Evolutionary conservation across 2,113 vertebrate species (phyloP), one percentile per base, ranked within the genome.

Genomic region (Erinaceus europaeus): DNA sequence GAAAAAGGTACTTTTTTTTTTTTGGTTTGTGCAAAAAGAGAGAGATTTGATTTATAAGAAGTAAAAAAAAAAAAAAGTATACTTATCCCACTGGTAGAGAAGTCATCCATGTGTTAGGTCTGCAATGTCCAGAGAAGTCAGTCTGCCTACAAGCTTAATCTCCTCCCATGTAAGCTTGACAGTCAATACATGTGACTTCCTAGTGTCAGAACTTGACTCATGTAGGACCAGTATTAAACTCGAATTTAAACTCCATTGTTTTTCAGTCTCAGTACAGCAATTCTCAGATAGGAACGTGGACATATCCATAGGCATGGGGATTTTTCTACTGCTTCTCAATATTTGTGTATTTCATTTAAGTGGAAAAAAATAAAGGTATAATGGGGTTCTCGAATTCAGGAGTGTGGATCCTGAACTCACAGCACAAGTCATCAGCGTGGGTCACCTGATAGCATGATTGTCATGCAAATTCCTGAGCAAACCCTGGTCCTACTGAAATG

Each of bases 21-120:
- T 55, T 79, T 23, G 55, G 8, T 25, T 38, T 68, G 71, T 27
- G 6, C 52, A n/a, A 76, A 75, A 75, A 77, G 14, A 74, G 59
- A 78, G 20, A 84, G 20, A 82, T 48, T 68, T 50, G 52, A 91
- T 77, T 80, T 83, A 81, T 50, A n/a, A 57, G 13, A 84, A 29
- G 46, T 18, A 80, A 80, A 74, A 74, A 80, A 80, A 74, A 74
- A 52, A 20, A 55, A 17, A 46, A 27, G 2, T 73, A 67, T n/a
- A 20, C 29, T n/a, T 76, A 25, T 6, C 14, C 46, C 11, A 11
- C 27, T 48, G 38, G 46, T 20, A 2, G 18, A 73, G 7, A 6
- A 53, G 21, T 55, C 34, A 61, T 27, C n/a, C 11, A 2, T 21
- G 77, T 59, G 29, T 62, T 40, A 13, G 6, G 10, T 29, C 23